These are phyloP conservation scores for Agrochola circellaris DNA, from an alignment of 2,888 invertebrate genomes.

Conservation along the genomic window DNA sequence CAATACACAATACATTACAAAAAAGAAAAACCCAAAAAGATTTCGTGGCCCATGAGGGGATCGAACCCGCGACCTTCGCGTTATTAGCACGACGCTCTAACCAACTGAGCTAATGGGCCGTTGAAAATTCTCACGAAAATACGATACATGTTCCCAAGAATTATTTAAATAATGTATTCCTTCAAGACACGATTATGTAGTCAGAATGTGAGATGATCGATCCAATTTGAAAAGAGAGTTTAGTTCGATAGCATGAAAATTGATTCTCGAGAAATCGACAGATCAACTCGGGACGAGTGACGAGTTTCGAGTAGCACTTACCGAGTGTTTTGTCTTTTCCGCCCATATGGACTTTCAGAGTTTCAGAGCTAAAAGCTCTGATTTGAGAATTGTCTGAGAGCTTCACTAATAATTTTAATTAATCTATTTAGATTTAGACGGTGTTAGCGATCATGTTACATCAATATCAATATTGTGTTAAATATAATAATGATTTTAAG, in stretches of 20 bases:
- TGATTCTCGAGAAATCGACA: neutral
- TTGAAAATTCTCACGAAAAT: fast-evolving
- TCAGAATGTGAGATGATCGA: neutral
- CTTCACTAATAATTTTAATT: neutral
- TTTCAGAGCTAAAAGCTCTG: neutral
- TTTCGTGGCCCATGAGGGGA: constrained; percentile 93
- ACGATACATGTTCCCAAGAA: neutral
- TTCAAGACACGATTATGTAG: neutral
- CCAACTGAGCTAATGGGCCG: constrained; percentile 94
- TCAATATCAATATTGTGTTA: neutral
- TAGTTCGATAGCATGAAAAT: neutral
- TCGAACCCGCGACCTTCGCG: constrained; percentile 95
- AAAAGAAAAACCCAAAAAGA: constrained; percentile 66
- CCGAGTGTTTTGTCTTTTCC: neutral
- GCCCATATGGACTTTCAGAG: neutral
- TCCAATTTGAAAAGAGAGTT: neutral
- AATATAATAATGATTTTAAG: neutral
- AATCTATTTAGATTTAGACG: neutral
- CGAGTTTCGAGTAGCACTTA: neutral
- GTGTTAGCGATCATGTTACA: neutral
- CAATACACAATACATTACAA: constrained; percentile 11
- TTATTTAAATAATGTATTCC: neutral
- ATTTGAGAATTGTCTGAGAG: neutral
- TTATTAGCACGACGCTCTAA: constrained; percentile 95
- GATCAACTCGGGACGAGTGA: neutral